Base-by-base conservation (phyloP, 2,888 invertebrate genomes). In the Drosophila anomalipes region DNA sequence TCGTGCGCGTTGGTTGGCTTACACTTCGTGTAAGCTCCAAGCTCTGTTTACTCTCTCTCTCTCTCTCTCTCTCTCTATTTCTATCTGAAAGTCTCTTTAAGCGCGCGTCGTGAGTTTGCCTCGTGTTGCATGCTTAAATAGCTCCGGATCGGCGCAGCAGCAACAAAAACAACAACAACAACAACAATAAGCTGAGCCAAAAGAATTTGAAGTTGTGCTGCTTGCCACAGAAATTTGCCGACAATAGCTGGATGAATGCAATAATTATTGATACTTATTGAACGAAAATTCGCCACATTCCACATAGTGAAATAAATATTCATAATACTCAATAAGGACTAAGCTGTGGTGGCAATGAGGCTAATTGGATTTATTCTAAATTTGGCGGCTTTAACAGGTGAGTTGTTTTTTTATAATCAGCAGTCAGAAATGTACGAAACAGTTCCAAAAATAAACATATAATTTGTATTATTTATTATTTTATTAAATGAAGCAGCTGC, bases 321-420 rank as follows among this genome's bases (percentile, higher is more conserved):
- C 62, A 39, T 57, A 56, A 47, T 57, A 60, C 30, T 58, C n/a
- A 39, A 58, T 10, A 77, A 62, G 63, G 37, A 64, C 19, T 44
- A 22, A 59, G 62, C 56, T 28, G 60, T 28, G 26, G 3, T 3
- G 52, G 73, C 59, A 41, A 86, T 93, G 93, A 82, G 82, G 76
- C 90, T 92, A 92, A 93, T 92, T 93, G 93, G 92, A 92, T 92
- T 93, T 90, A 79, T 93, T 83, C 82, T 92, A 90, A 92, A 92
- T 92, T 92, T 93, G 91, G 93, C 92, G 88, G 91, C 86, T 82
- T 87, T 92, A 91, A 92, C 92, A 92, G 92, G 92, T 92, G 84
- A 91, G 91, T 91, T 59, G 67, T 61, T 63, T 49, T 39, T 10
- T 56, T 58, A 61, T 68, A 56, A 54, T 73, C 26, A 44, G 44